Conservation (phyloP, 2,888 invertebrate species). For the Pollenia griseotomentosa region DNA sequence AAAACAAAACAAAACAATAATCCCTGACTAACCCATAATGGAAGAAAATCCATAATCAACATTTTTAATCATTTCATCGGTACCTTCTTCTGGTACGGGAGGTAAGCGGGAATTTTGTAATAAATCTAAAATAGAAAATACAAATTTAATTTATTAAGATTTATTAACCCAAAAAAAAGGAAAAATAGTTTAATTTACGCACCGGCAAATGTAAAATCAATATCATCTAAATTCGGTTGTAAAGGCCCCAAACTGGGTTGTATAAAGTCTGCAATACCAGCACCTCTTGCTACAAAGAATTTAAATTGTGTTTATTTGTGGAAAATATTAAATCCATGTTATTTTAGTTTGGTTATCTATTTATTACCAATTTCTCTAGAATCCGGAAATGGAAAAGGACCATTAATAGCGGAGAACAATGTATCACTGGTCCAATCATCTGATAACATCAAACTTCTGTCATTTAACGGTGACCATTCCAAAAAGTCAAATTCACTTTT, state of each 20-base stretch:
- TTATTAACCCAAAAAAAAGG: background rate
- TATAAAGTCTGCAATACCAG: slow-evolving; percentile 97
- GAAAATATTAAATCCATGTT: background rate
- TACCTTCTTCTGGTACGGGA: slow-evolving; percentile 87
- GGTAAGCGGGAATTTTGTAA: slow-evolving; percentile 85
- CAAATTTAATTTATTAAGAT: background rate
- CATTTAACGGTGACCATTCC: slow-evolving; percentile 83
- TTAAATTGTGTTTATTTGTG: slow-evolving; percentile 1
- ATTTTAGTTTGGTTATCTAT: background rate
- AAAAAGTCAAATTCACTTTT: slow-evolving; percentile 84
- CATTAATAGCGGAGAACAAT: slow-evolving; percentile 91
- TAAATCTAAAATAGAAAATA: slow-evolving; percentile 78
- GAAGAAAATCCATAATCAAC: slow-evolving; percentile 81
- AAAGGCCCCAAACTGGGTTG: slow-evolving; percentile 98
- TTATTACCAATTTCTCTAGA: slow-evolving; percentile 95
- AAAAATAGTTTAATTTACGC: slow-evolving; percentile 71
- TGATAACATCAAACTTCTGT: slow-evolving; percentile 82
- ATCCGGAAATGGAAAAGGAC: slow-evolving; percentile 98
- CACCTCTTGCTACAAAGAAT: slow-evolving; percentile 86
- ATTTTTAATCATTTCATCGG: slow-evolving; percentile 86
- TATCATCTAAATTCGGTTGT: slow-evolving; percentile 98
- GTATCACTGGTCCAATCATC: slow-evolving; percentile 91
- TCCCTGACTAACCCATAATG: slow-evolving; percentile 77
- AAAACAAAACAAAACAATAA: background rate
- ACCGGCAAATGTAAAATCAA: slow-evolving; percentile 93